These are phyloP conservation scores for Seriola rivoliana DNA, from an alignment of 2,113 vertebrate species.

Conservation along the genomic window DNA sequence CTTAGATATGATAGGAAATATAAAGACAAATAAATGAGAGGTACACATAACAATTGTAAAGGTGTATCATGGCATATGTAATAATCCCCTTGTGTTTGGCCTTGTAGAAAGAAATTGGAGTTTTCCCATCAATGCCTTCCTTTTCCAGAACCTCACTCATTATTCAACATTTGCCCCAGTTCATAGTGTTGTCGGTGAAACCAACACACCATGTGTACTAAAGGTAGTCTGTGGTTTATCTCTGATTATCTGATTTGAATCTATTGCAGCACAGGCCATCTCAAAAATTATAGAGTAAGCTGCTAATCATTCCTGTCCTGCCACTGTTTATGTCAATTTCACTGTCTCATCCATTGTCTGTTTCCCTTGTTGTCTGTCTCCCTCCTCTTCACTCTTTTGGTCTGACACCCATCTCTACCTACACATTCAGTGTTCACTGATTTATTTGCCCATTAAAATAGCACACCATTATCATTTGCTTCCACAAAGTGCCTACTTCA, in stretches of 20 bases:
- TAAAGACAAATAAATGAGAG: neutral
- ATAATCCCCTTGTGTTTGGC: too few species aligned
- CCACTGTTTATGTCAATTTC: neutral
- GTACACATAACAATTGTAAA: too few species aligned
- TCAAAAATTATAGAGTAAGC: neutral
- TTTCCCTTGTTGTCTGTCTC: neutral
- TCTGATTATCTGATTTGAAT: constrained; percentile 17
- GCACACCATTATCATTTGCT: neutral
- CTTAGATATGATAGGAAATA: neutral
- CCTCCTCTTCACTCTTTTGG: neutral
- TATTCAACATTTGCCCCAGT: constrained; percentile 80
- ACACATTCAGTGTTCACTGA: constrained; percentile 1
- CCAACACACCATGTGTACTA: constrained; percentile 45
- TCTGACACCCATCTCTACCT: neutral
- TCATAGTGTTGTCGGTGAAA: constrained; percentile 74
- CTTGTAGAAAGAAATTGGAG: too few species aligned
- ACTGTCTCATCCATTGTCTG: constrained; percentile 2
- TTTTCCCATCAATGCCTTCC: constrained; percentile 12
- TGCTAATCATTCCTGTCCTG: constrained; percentile 16
- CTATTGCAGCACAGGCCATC: neutral
- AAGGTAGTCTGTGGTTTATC: constrained; percentile 28
- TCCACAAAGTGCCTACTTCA: neutral
- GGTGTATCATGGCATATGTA: too few species aligned
- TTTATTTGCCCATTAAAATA: constrained; percentile 21
- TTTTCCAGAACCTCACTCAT: constrained; percentile 50